A percentile compares a stretch with the other conserved stretches of the same genome.
phyloP scores from a whole-genome alignment of 2,888 invertebrate genomes.

The Tenthredo distinguenda region DNA sequence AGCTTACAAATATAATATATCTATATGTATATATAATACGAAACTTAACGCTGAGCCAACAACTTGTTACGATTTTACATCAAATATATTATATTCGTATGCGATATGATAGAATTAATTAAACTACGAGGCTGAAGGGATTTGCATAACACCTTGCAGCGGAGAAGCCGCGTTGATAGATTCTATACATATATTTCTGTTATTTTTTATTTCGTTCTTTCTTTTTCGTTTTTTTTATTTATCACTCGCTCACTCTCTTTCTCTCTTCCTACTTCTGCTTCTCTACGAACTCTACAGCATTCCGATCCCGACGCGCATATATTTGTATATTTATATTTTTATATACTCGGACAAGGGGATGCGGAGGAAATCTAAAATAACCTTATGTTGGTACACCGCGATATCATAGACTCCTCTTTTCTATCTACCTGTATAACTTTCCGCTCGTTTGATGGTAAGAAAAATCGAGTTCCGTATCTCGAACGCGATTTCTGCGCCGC shows the following conservation, averaged over 20 bases:
- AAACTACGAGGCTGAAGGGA: background rate
- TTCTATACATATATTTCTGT: background rate
- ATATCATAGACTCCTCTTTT: too few species aligned
- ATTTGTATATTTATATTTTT: background rate
- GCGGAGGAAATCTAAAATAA: conserved; percentile 1
- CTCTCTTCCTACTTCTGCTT: background rate
- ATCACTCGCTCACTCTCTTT: background rate
- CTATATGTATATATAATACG: background rate
- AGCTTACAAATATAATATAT: background rate
- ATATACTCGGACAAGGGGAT: background rate
- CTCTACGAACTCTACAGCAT: background rate
- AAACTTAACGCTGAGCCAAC: background rate
- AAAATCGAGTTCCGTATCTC: too few species aligned
- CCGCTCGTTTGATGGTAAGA: too few species aligned
- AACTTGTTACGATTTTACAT: background rate
- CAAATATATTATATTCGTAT: background rate
- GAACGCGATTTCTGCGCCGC: too few species aligned
- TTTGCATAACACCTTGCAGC: conserved; percentile 8
- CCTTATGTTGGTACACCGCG: background rate
- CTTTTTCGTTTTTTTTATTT: background rate
- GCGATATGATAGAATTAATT: background rate
- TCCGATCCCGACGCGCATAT: background rate
- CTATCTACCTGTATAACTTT: too few species aligned
- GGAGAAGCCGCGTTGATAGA: background rate
- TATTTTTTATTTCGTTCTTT: background rate